These are phyloP conservation scores for Papilio protenor DNA, from an alignment of 2,888 invertebrate species.

Conservation along the genomic window DNA sequence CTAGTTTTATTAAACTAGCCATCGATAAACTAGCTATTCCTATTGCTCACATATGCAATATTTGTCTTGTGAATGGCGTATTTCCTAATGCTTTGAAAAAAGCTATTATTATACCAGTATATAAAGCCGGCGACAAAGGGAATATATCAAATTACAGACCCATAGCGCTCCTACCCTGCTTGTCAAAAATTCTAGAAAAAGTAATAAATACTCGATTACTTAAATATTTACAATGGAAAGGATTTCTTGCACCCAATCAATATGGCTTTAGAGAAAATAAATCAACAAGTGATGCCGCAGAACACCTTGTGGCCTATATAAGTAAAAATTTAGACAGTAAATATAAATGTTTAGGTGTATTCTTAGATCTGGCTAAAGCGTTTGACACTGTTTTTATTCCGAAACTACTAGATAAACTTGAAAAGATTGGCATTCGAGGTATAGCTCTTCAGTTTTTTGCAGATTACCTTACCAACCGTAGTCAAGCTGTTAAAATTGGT, in stretches of 20 bases:
- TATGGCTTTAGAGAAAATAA: neutral
- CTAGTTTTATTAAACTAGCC: neutral
- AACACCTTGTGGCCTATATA: neutral
- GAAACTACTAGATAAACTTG: neutral
- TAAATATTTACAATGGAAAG: neutral
- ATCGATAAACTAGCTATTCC: neutral
- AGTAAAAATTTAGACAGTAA: neutral
- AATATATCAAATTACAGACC: constrained; percentile 3
- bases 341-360: constrained; percentile 2
- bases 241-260: neutral
- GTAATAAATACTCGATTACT: neutral
- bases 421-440: neutral
- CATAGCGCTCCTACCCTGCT: neutral
- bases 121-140: neutral
- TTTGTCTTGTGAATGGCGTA: neutral
- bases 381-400: neutral
- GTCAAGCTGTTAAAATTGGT: neutral
- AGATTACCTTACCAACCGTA: neutral
- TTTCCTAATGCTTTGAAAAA: constrained; percentile 1
- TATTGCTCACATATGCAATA: neutral
- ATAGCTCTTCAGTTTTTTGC: neutral
- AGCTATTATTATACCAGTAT: neutral
- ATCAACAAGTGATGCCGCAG: neutral
- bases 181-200: neutral
- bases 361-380: neutral